Percentiles rank a stretch among this genome's conserved stretches.
These are phyloP conservation scores for Melinaea menophilus DNA, from an alignment of 2,888 invertebrate species.

Conservation along the genomic window DNA sequence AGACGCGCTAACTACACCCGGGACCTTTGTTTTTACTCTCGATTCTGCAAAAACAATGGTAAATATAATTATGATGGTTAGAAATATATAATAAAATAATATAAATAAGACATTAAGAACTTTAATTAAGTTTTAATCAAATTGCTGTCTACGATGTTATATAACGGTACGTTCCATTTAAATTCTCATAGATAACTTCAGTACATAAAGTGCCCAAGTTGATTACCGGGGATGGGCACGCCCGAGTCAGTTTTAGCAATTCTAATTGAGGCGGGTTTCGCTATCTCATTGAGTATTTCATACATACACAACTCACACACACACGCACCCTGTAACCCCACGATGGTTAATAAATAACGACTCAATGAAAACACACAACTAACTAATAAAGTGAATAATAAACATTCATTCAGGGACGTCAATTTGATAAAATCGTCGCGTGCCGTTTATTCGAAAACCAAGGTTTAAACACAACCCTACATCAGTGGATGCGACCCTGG, in stretches of 20 bases:
- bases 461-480: conserved; percentile 8
- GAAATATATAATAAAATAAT: background rate
- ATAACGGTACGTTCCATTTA: conserved; percentile 11
- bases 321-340: conserved; percentile 8
- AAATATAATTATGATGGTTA: no score
- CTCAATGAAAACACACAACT: background rate
- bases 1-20: conserved; percentile 8
- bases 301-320: conserved; percentile 4
- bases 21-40: conserved; percentile 11
- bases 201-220: conserved; percentile 21
- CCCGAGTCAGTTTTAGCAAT: conserved; percentile 31
- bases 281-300: conserved; percentile 15
- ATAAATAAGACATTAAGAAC: no score
- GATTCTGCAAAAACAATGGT: background rate
- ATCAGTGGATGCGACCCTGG: conserved; percentile 29
- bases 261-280: conserved; percentile 29
- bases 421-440: conserved; percentile 8
- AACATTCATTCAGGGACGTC: conserved; percentile 5
- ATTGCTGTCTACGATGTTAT: background rate
- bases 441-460: conserved; percentile 4
- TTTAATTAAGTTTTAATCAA: background rate
- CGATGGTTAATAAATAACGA: background rate
- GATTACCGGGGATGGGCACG: conserved; percentile 26
- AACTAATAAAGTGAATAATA: conserved; percentile 5
- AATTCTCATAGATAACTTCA: conserved; percentile 17